These are phyloP conservation scores for Callionymus lyra DNA, from an alignment of 2,113 vertebrate genomes.

Conservation along the genomic window DNA sequence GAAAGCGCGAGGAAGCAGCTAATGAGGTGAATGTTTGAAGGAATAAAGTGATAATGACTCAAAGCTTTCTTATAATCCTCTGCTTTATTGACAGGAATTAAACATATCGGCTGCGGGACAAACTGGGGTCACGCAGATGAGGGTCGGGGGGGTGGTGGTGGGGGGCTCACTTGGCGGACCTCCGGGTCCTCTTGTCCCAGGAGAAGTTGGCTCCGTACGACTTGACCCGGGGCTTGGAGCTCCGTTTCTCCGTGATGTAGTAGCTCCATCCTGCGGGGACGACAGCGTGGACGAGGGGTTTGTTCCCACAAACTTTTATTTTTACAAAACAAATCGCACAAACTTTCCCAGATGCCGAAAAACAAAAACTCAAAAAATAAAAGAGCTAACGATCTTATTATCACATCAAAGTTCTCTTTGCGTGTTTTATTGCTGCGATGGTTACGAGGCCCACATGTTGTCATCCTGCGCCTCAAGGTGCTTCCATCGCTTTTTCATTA, in stretches of 20 bases:
- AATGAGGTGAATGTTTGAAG: slow-evolving; percentile 59
- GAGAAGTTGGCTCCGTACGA: slow-evolving; percentile 97
- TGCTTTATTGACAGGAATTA: slow-evolving; percentile 51
- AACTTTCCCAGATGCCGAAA: slow-evolving; percentile 46
- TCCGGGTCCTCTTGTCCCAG: slow-evolving; percentile 94
- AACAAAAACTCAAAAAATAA: slow-evolving; percentile 4
- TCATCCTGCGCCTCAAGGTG: neutral
- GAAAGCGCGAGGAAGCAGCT: slow-evolving; percentile 29
- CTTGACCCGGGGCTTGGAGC: slow-evolving; percentile 85
- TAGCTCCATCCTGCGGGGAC: slow-evolving; percentile 87
- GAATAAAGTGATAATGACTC: slow-evolving; percentile 36
- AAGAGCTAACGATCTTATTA: neutral
- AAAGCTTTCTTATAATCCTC: slow-evolving; percentile 47
- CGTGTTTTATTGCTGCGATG: slow-evolving; percentile 5
- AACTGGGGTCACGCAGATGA: slow-evolving; percentile 42
- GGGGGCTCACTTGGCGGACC: slow-evolving; percentile 90
- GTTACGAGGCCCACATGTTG: neutral
- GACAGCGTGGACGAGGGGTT: slow-evolving; percentile 37
- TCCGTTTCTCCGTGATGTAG: slow-evolving; percentile 80
- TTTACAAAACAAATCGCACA: slow-evolving; percentile 57
- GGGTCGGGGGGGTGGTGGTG: too few relatives aligned
- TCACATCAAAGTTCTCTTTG: neutral
- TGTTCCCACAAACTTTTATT: too few relatives aligned
- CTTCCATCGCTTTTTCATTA: slow-evolving; percentile 1
- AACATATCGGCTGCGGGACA: slow-evolving; percentile 35